Base-by-base conservation (phyloP, 2,797 vertebrate species). In the Lindbergichthys nudifrons region DNA sequence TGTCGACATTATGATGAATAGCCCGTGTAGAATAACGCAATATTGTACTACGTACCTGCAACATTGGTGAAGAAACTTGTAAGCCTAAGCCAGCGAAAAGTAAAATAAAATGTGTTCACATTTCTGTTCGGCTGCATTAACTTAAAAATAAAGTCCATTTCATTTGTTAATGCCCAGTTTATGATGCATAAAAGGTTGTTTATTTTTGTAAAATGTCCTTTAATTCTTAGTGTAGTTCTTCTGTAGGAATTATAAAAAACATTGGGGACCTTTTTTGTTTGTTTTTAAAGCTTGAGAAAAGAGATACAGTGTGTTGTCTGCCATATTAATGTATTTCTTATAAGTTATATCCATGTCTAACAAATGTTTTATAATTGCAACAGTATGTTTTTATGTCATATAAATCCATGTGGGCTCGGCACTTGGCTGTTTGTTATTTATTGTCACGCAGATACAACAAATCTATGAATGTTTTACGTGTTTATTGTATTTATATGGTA, bases 1-100 rank as follows among this genome's bases (percentile, higher is more conserved):
- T 63, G 32, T 47, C 63, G 43, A 58, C 64, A 16, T 42, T 50
- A 41, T 68, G n/a, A 66, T 11, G 10, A 63, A 39, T 42, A 65
- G 62, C 36, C 46, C 64, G 11, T 63, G 65, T 43, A 75, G 60
- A 43, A 46, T 41, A 64, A 70, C 18, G 8, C 41, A 75, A 62
- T 58, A 36, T 41, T 72, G 48, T 50, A 65, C 26, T 67, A 58
- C 15, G 68, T 30, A 32, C 10, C 10, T 56, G 5, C 61, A 75
- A 64, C 15, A 46, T 26, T 47, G 2, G 21, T 23, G 48, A 43
- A 21, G 23, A 71, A 8, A 56, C 15, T 30, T 30, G 18, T 65
- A 16, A 13, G 62, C 23, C 65, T 21, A 77, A 23, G 2, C 30
- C 5, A 41, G 14, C 14, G 5, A 43, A 26, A 56, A 12, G n/a